phyloP scores from a whole-genome alignment of 2,888 invertebrate species.

The Noctua janthina region DNA sequence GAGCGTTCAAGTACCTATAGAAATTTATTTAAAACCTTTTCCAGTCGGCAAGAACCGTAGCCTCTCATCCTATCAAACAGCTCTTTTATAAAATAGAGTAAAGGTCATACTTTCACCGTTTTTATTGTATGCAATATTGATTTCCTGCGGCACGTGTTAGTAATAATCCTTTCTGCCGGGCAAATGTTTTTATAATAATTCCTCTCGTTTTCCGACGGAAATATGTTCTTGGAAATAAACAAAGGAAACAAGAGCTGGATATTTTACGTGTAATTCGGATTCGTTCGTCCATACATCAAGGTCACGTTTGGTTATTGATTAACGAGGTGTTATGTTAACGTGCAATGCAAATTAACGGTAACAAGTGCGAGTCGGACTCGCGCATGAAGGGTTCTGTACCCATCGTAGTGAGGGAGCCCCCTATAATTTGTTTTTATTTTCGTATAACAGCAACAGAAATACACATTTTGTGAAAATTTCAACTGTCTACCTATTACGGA shows the following conservation, averaged over 20 bases:
- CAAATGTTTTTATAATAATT: slow-evolving; percentile 1
- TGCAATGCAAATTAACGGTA: background rate
- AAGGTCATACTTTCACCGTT: background rate
- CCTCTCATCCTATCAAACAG: no score
- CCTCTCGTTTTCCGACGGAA: background rate
- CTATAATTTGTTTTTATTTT: no score
- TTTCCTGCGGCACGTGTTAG: slow-evolving; percentile 29
- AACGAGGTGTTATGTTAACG: slow-evolving; percentile 7
- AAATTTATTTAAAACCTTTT: background rate
- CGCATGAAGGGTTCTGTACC: no score
- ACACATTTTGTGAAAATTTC: no score
- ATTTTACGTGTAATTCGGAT: background rate
- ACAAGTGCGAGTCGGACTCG: no score
- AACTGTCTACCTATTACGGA: no score
- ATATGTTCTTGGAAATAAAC: background rate
- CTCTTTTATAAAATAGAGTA: background rate
- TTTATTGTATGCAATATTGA: slow-evolving; percentile 39
- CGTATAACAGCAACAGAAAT: no score
- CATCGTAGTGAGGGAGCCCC: no score
- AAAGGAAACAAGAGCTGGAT: background rate
- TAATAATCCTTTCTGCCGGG: background rate
- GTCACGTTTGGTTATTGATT: background rate
- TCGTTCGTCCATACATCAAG: slow-evolving; percentile 8
- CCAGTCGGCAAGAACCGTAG: background rate
- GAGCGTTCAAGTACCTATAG: background rate